A percentile compares a stretch with the other conserved stretches of the same genome.
Conservation (phyloP, 2,888 invertebrate genomes). For the Agrotis ipsilon region DNA sequence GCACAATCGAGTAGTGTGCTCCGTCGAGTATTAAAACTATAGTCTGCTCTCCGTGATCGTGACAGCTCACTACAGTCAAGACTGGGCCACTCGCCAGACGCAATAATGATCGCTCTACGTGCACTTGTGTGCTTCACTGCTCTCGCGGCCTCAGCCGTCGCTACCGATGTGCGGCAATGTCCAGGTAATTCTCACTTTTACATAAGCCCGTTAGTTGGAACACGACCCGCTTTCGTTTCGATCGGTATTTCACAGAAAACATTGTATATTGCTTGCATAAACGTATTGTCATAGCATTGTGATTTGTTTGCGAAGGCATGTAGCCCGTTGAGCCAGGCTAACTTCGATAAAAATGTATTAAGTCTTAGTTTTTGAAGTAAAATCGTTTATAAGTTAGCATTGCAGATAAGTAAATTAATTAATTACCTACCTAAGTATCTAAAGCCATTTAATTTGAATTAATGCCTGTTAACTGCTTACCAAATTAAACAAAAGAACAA, state of each 20-base stretch:
- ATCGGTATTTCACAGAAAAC: slow-evolving; percentile 47
- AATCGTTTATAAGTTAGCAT: not conserved
- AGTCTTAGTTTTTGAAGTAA: slow-evolving; percentile 1
- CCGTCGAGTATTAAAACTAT: slow-evolving; percentile 16
- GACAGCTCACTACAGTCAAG: slow-evolving; percentile 29
- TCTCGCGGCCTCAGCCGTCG: slow-evolving; percentile 71
- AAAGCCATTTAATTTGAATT: no score
- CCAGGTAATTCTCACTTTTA: slow-evolving; percentile 78
- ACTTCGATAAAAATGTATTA: slow-evolving; percentile 7
- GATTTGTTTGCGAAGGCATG: slow-evolving; percentile 17
- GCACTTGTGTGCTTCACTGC: slow-evolving; percentile 77
- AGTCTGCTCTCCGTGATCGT: slow-evolving; percentile 26
- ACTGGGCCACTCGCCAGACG: slow-evolving; percentile 64
- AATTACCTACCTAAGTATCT: no score
- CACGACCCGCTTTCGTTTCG: slow-evolving; percentile 80
- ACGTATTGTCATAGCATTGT: slow-evolving; percentile 7
- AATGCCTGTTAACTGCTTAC: slow-evolving; percentile 1
- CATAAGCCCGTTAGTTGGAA: slow-evolving; percentile 69
- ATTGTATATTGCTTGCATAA: slow-evolving; percentile 30
- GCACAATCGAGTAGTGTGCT: slow-evolving; percentile 21
- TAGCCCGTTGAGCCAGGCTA: slow-evolving; percentile 26
- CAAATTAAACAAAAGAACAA: slow-evolving; percentile 13
- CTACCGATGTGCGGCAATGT: slow-evolving; percentile 83
- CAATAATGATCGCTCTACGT: slow-evolving; percentile 77
- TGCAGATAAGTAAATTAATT: slow-evolving; percentile 2